Evolutionary conservation across 2,888 invertebrate genomes (phyloP).

Genomic region (Napeogenes inachia): DNA sequence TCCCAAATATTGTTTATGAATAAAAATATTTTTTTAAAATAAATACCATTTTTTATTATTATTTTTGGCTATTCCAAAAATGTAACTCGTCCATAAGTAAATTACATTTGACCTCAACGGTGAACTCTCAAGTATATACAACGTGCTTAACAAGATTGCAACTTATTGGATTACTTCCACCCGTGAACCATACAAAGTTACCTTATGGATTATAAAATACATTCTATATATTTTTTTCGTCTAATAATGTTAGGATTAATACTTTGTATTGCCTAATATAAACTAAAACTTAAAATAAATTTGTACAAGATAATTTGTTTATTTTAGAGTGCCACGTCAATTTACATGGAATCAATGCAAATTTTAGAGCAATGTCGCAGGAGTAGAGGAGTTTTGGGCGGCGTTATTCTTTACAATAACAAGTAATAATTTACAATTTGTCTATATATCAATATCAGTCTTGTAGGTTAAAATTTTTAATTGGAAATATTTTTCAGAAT

Average conservation of each 20-base stretch:
- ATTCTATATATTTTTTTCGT: too few relatives aligned
- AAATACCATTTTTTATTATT: too few relatives aligned
- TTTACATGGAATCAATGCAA: constrained; percentile 92
- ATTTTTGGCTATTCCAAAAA: too few relatives aligned
- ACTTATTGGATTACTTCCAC: constrained; percentile 8
- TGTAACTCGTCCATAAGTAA: too few relatives aligned
- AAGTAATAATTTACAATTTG: constrained; percentile 75
- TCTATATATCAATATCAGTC: not conserved
- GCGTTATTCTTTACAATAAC: constrained; percentile 91
- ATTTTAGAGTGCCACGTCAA: constrained; percentile 88
- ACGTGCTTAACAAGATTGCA: not conserved
- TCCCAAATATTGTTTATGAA: too few relatives aligned
- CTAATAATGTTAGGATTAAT: too few relatives aligned
- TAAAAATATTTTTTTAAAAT: too few relatives aligned
- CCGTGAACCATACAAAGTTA: constrained; percentile 4
- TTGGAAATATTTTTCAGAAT: constrained; percentile 76
- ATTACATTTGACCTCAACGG: too few relatives aligned
- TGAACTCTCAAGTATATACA: constrained; percentile 2
- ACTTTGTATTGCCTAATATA: too few relatives aligned
- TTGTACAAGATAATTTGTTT: not conserved
- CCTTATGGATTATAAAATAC: too few relatives aligned
- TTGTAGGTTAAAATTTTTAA: not conserved
- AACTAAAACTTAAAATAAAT: too few relatives aligned
- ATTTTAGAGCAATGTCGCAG: constrained; percentile 90
- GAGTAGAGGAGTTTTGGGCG: constrained; percentile 87